Evolutionary conservation across 2,113 vertebrate genomes (phyloP).

Genomic region (Poeciliopsis prolifica): DNA sequence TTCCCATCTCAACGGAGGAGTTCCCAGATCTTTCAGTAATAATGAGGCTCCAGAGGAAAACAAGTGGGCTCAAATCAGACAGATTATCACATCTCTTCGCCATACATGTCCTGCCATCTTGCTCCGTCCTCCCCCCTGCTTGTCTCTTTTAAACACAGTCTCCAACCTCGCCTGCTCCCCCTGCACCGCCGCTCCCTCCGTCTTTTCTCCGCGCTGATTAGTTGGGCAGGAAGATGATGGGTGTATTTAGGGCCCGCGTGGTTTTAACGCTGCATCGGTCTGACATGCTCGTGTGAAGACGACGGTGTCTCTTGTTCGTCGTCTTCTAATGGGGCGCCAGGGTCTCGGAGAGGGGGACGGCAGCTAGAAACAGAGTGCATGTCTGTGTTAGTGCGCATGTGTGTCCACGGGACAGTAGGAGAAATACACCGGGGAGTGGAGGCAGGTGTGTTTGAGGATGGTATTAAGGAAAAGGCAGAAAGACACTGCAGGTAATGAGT

Average conservation of each 20-base stretch:
- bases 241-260: constrained; percentile 51
- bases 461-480: constrained; percentile 36
- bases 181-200: constrained; percentile 38
- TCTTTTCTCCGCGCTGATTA: constrained; percentile 46
- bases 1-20: constrained; percentile 25
- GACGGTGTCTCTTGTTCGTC: constrained; percentile 42
- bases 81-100: constrained; percentile 42
- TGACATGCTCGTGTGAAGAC: constrained; percentile 55
- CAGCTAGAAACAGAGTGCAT: background rate
- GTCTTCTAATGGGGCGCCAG: constrained; percentile 54
- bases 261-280: constrained; percentile 52
- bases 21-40: constrained; percentile 15
- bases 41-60: constrained; percentile 15
- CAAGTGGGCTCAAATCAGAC: constrained; percentile 39
- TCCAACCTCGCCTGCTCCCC: constrained; percentile 34
- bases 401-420: constrained; percentile 12
- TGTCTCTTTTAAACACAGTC: constrained; percentile 56
- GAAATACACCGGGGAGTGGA: constrained; percentile 10
- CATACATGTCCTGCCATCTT: background rate
- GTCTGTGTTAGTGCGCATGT: background rate
- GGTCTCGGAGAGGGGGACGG: constrained; percentile 31
- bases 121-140: constrained; percentile 28
- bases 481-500: constrained; percentile 48
- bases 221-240: constrained; percentile 56
- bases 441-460: constrained; percentile 46